A percentile compares a stretch with the other conserved stretches of the same genome.
Conservation (phyloP, 2,888 invertebrate species). For the Hemaris fuciformis region DNA sequence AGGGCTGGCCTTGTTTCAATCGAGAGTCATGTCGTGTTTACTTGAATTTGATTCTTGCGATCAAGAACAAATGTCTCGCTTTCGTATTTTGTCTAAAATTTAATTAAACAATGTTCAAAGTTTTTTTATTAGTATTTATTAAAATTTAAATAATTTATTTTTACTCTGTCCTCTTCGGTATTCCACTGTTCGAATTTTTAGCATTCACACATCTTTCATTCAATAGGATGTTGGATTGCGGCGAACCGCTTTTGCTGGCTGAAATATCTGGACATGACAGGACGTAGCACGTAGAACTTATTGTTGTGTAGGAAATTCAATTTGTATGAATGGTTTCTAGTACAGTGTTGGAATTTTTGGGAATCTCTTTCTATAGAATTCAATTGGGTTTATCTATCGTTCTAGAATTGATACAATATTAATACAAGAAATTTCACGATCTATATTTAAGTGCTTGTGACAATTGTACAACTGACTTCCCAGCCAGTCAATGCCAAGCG, state of each 20-base stretch:
- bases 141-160: background rate
- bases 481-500: no score
- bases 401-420: no score
- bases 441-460: no score
- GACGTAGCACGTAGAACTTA: conserved; percentile 3
- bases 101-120: background rate
- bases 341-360: background rate
- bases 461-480: no score
- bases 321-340: background rate
- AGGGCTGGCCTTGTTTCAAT: conserved; percentile 45
- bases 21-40: conserved; percentile 43
- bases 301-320: background rate
- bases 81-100: background rate
- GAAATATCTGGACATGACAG: background rate
- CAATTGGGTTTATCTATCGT: background rate
- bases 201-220: conserved; percentile 4
- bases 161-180: background rate
- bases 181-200: background rate
- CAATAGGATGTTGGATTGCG: background rate
- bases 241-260: background rate
- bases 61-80: conserved; percentile 37
- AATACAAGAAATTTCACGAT: no score
- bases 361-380: background rate
- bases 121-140: background rate
- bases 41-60: conserved; percentile 44